Base-by-base conservation (phyloP, 2,113 vertebrate genomes). In the Zonotrichia leucophrys region DNA sequence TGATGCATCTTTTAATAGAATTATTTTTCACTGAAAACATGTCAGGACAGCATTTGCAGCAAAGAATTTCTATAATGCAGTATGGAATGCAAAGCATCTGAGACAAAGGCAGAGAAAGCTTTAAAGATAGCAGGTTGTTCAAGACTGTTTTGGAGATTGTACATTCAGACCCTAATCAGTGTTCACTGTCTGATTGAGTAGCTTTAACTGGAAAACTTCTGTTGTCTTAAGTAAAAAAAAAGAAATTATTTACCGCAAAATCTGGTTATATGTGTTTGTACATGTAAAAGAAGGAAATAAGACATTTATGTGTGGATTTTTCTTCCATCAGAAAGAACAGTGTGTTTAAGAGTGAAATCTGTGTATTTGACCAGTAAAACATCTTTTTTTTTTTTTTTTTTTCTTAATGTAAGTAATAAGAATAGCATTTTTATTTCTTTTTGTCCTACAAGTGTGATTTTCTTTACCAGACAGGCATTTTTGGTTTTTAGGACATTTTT, bases 11-110 rank as follows among this genome's bases (percentile, higher is more conserved):
- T 94, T 86, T 89, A 90, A 76, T 47, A 44, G 23, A 89, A 90
- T 95, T 95, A 88, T 87, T 91, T 90, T 83, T 83, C 69, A 63
- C n/a, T 12, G 16, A 22, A 78, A 85, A 73, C 22, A n/a, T 72
- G 47, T 46, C 2, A 12, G 62, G 58, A 69, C 41, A 75, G 49
- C 37, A 74, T 33, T 58, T 91, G 59, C n/a, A 83, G 28, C 17
- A 87, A 69, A 83, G 52, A 74, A 67, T 56, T 39, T 12, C 13
- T 44, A 35, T 79, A 83, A 87, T 55, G n/a, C 17, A 59, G 4
- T 28, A 53, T 23, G 22, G 75, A 83, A 74, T 56, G 82, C 35
- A 80, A 83, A 72, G 13, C n/a, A 30, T 63, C 14, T 6, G 12
- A 91, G 30, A 62, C 10, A 83, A 49, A 33, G 67, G 5, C 24